Evolutionary conservation across 2,113 vertebrate genomes (phyloP).

Genomic region (Delphinus delphis): DNA sequence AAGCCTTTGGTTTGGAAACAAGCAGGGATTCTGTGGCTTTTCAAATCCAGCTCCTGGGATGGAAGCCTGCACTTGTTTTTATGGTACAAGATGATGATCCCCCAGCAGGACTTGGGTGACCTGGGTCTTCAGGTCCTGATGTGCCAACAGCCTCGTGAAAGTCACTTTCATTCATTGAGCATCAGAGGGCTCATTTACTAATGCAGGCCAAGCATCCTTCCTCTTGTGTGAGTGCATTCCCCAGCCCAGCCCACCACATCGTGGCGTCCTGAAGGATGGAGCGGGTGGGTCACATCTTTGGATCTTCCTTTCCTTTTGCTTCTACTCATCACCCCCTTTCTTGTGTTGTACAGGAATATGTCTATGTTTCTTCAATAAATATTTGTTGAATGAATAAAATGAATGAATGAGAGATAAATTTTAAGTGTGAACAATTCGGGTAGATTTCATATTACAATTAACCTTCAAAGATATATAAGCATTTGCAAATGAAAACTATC

Average conservation of each 20-base stretch:
- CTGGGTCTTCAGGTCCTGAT: neutral
- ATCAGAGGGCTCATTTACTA: neutral
- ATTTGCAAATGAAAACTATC: constrained; percentile 18
- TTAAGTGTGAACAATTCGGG: neutral
- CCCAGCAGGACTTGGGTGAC: neutral
- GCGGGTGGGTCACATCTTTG: neutral
- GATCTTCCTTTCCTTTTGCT: neutral
- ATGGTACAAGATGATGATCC: neutral
- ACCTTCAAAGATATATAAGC: neutral
- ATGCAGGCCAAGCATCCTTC: neutral
- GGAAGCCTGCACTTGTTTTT: neutral
- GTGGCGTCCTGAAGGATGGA: neutral
- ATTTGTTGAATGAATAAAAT: neutral
- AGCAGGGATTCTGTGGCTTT: neutral
- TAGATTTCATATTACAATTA: neutral
- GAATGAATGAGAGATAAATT: neutral
- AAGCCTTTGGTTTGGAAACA: neutral
- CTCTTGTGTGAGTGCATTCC: neutral
- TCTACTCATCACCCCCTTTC: neutral
- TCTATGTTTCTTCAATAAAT: neutral
- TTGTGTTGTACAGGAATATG: neutral
- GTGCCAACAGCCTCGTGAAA: neutral
- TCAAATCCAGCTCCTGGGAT: neutral
- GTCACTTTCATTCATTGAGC: neutral
- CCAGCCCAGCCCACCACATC: rapidly evolving